Evolutionary conservation across 2,888 invertebrate genomes (phyloP), one percentile per base, ranked within the genome.

Genomic region (Papilio protenor): DNA sequence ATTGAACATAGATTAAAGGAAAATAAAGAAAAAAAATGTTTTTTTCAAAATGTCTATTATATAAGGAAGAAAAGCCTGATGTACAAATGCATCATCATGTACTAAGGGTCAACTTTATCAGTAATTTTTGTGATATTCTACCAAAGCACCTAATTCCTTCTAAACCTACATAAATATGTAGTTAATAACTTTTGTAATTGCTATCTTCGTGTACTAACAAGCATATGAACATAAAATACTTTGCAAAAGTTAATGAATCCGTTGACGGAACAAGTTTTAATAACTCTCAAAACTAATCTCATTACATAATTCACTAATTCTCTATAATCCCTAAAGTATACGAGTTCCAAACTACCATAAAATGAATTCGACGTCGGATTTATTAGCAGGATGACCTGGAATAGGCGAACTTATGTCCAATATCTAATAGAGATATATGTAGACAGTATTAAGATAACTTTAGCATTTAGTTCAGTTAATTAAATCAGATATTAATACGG

Each of bases 241-340:
- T 27, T 55, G 47, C 33, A 64, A 64, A 55, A 77, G 55, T 77
- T 77, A 73, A 73, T 23, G 23, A 33, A 77, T 55, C 47, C 47
- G 16, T 18, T 66, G 64, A 77, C 73, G 71, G 52, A 71, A 75
- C 64, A 71, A 75, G 78, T 78, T 78, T 75, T 78, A 75, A 78
- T 75, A 78, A 75, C 72, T 75, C 71, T 18, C 72, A 64, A 72
- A 78, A 78, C 78, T 78, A 75, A 75, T 75, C 61, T 78, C 75
- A 75, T 78, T 66, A 75, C 75, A 75, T 75, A 78, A 78, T 78
- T 78, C 64, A 66, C 64, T 78, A 72, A 78, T 75, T 75, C 72
- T 66, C 72, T 72, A 72, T 72, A 78, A 78, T 78, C 52, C 64
- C 75, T 57, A 18, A 78, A 75, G 75, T 75, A 78, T 72, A 33